Percentiles rank a stretch among this genome's conserved stretches.
Evolutionary conservation across 2,113 vertebrate genomes (phyloP).

Genomic region (Suricata suricatta): DNA sequence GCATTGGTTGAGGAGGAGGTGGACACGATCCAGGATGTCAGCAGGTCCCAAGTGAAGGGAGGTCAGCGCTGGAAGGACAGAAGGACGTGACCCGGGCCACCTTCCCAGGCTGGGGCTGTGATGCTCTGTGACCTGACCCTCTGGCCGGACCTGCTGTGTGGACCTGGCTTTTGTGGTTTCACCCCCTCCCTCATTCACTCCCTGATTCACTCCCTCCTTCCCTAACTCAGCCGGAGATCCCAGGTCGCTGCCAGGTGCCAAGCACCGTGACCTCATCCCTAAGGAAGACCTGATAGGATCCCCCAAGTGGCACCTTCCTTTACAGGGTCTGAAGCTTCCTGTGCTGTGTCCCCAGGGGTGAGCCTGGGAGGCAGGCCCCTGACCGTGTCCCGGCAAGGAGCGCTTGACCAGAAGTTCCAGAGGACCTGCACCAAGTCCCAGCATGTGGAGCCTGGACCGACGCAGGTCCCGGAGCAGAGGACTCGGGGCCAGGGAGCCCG

Average conservation of each 20-base stretch:
- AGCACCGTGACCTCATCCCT: fast-evolving
- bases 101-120: no score
- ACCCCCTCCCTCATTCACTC: background rate
- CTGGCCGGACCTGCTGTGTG: no score
- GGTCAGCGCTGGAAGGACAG: no score
- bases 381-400: background rate
- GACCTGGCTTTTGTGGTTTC: no score
- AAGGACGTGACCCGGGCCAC: no score
- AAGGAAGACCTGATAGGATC: background rate
- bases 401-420: background rate
- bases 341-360: no score
- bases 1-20: no score
- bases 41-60: no score
- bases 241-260: background rate
- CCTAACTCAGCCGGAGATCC: background rate
- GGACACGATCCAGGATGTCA: no score
- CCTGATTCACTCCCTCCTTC: no score
- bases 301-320: background rate
- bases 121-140: no score
- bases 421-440: background rate
- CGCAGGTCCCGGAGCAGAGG: background rate
- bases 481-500: background rate
- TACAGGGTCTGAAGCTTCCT: no score
- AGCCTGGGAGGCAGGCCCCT: background rate
- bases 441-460: background rate